Conservation (phyloP, 2,888 invertebrate species). For the Thalpophila matura region DNA sequence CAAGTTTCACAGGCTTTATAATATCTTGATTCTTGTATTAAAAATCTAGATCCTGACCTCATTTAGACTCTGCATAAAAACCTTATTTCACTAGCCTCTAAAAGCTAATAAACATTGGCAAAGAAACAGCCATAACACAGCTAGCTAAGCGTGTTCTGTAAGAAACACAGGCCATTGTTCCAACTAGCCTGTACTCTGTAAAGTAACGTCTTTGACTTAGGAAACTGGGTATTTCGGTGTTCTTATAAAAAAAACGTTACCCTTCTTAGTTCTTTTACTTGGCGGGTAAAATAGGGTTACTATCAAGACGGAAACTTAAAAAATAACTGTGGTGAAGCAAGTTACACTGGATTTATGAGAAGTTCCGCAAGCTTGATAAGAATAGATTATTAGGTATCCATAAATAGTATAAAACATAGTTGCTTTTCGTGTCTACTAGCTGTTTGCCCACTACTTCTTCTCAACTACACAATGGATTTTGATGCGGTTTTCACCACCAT, state of each 20-base stretch:
- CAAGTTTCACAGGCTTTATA: neutral
- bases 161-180: conserved; percentile 25
- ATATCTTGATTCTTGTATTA: too few species aligned
- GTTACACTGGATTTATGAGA: too few species aligned
- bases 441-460: too few species aligned
- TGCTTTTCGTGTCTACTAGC: too few species aligned
- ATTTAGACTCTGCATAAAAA: neutral
- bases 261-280: neutral
- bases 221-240: conserved; percentile 14
- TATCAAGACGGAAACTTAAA: too few species aligned
- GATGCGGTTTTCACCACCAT: too few species aligned
- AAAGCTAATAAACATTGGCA: conserved; percentile 12
- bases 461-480: too few species aligned
- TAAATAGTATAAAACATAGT: too few species aligned
- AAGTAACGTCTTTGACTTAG: conserved; percentile 29
- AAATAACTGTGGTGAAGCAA: too few species aligned
- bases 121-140: conserved; percentile 23
- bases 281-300: too few species aligned
- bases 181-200: conserved; percentile 22
- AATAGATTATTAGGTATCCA: too few species aligned
- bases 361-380: neutral
- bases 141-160: conserved; percentile 24
- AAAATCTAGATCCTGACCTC: neutral
- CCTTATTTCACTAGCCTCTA: neutral
- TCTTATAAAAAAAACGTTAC: conserved; percentile 7